Percentiles rank a stretch among this genome's conserved stretches.
These are phyloP conservation scores for Hoplostethus atlanticus DNA, from an alignment of 2,797 vertebrate species.

Conservation along the genomic window DNA sequence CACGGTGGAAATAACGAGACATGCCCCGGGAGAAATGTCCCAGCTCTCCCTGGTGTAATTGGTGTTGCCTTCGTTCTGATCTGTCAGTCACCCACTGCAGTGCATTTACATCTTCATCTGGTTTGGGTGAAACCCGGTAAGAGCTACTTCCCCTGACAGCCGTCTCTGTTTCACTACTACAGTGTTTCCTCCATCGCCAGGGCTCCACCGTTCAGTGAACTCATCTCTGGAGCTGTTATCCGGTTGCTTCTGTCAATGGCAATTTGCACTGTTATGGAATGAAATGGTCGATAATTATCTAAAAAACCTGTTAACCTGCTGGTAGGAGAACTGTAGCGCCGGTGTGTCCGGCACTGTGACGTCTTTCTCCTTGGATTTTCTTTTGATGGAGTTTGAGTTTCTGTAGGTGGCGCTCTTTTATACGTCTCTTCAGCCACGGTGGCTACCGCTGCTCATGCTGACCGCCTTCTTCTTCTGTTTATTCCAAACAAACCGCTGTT, in stretches of 20 bases:
- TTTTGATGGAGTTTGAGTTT: too few relatives aligned
- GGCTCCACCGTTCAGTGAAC: not conserved
- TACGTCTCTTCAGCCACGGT: too few relatives aligned
- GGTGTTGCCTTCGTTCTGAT: slow-evolving; percentile 67
- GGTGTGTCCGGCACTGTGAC: too few relatives aligned
- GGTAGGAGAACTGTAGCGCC: too few relatives aligned
- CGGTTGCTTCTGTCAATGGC: slow-evolving; percentile 23
- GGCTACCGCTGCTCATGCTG: too few relatives aligned
- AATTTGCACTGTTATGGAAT: slow-evolving; percentile 16
- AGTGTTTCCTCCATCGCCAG: slow-evolving; percentile 39
- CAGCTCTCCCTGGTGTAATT: slow-evolving; percentile 68
- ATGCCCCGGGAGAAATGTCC: slow-evolving; percentile 62
- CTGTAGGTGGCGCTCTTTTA: too few relatives aligned
- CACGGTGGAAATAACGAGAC: slow-evolving; percentile 64
- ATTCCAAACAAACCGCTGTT: too few relatives aligned
- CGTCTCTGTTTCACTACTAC: slow-evolving; percentile 34
- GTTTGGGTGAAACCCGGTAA: slow-evolving; percentile 46
- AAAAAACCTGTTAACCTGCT: not conserved
- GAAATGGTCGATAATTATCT: slow-evolving; percentile 30
- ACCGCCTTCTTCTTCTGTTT: too few relatives aligned
- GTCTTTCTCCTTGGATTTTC: too few relatives aligned
- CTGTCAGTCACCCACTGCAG: slow-evolving; percentile 66
- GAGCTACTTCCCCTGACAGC: slow-evolving; percentile 32
- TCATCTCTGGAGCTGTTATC: slow-evolving; percentile 13
- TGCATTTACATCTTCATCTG: slow-evolving; percentile 73